Evolutionary conservation across 92 coral and sea anemone genomes (phyloP), one percentile per base, ranked within the genome.

Genomic region (Phenganax subtilis): DNA sequence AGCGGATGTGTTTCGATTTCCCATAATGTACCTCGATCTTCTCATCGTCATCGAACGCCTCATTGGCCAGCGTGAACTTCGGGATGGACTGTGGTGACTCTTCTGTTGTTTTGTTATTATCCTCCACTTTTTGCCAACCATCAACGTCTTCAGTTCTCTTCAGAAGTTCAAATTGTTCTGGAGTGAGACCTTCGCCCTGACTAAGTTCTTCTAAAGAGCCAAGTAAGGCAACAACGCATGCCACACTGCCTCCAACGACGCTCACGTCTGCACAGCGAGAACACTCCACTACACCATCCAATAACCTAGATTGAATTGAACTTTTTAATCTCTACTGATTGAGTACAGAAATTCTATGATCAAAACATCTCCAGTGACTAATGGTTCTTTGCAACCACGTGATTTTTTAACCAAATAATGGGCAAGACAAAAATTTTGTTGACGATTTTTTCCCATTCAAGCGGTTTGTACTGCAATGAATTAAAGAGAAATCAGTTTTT

Each of bases 191-290:
- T 54, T 93, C 96, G 0, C 99, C 99, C 79, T 90, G 99, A 71
- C 96, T 92, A 59, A 96, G 87, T 80, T 96, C 99, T 60, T 96
- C 99, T 58, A 96, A 77, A 15, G 99, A 96, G 58, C 97, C 97
- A 12, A 96, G 89, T 14, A 96, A 85, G 63, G 99, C 97, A 78
- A 96, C 97, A 15, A 96, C 97, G 85, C 99, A 96, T 76, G 99
- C 99, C 77, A 96, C 97, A 75, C 99, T 96, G 65, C 99, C 92
- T 87, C 99, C 91, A 71, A 91, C 99, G 83, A 96, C 96, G 17
- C 90, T 92, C 78, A 92, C 85, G 80, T 96, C 99, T 66, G 85
- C 69, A 80, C 97, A 92, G 84, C 90, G 99, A 51, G 96, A 92
- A 51, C 97, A 96, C 81, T 92, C 99, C 74, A 90, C 96, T 9